phyloP scores from a whole-genome alignment of 2,797 vertebrate species.

The Heterohyrax brucei region DNA sequence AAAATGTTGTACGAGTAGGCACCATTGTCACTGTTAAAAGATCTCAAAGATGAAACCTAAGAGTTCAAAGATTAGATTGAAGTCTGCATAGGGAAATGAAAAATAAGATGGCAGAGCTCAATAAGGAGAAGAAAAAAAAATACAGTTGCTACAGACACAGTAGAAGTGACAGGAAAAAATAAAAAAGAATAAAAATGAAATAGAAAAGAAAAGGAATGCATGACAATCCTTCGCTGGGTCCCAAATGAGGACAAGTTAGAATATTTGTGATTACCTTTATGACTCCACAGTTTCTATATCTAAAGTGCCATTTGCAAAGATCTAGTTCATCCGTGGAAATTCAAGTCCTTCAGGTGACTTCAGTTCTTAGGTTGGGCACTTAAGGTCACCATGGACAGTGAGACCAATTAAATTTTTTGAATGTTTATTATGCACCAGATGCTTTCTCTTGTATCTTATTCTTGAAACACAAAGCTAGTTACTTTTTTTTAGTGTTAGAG shows the following conservation, averaged over 20 bases:
- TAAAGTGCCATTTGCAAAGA: neutral
- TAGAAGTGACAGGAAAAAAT: neutral
- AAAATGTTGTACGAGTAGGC: neutral
- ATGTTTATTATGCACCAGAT: neutral
- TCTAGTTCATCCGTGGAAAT: neutral
- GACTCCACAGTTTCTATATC: neutral
- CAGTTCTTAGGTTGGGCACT: neutral
- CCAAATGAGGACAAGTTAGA: neutral
- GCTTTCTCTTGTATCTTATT: neutral
- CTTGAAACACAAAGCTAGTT: neutral
- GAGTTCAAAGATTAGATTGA: neutral
- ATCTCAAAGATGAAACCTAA: neutral
- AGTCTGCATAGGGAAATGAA: neutral
- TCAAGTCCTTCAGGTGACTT: neutral
- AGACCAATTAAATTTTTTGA: neutral
- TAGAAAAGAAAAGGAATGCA: neutral
- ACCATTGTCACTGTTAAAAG: neutral
- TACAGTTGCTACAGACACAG: neutral
- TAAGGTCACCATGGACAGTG: neutral
- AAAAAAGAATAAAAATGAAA: neutral
- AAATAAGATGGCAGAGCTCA: neutral
- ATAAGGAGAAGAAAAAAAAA: slow-evolving; percentile 14
- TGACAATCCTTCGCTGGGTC: neutral
- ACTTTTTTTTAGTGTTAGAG: slow-evolving; percentile 10
- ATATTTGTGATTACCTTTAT: neutral